phyloP scores from a whole-genome alignment of 2,113 vertebrate genomes.

The Polypterus bichir region DNA sequence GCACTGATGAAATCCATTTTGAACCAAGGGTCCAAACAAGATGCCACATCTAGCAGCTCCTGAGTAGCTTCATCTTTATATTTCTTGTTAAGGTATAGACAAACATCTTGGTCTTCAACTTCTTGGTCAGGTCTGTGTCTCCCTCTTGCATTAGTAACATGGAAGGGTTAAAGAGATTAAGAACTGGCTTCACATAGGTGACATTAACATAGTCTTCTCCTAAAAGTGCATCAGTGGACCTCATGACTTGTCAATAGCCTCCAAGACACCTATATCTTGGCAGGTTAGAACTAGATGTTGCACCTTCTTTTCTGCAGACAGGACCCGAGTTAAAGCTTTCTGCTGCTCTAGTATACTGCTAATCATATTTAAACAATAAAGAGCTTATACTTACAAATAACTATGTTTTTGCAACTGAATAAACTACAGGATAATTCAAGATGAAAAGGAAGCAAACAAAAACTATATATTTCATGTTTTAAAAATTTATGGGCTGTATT shows the following conservation, averaged over 20 bases:
- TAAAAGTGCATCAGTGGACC: slow-evolving; percentile 8
- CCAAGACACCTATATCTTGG: slow-evolving; percentile 9
- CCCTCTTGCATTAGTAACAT: slow-evolving; percentile 8
- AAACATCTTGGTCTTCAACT: slow-evolving; percentile 9
- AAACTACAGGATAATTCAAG: too few relatives aligned
- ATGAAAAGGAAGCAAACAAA: too few relatives aligned
- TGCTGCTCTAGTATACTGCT: not conserved
- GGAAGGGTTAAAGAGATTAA: slow-evolving; percentile 10
- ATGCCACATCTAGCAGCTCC: too few relatives aligned
- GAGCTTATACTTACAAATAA: too few relatives aligned
- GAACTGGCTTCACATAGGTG: slow-evolving; percentile 6
- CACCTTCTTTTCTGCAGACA: slow-evolving; percentile 12
- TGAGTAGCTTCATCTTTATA: too few relatives aligned
- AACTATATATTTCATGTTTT: too few relatives aligned
- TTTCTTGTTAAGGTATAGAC: slow-evolving; percentile 6
- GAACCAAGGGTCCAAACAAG: too few relatives aligned
- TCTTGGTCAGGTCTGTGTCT: slow-evolving; percentile 10
- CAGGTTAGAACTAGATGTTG: slow-evolving; percentile 3
- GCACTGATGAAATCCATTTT: too few relatives aligned
- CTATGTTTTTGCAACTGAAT: too few relatives aligned
- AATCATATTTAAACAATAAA: too few relatives aligned
- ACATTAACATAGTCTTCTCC: slow-evolving; percentile 4
- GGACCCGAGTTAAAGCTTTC: slow-evolving; percentile 5
- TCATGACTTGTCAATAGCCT: not conserved
- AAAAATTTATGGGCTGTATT: too few relatives aligned